Conservation (phyloP, 1,140 invertebrate species). For the Cydia amplana region DNA sequence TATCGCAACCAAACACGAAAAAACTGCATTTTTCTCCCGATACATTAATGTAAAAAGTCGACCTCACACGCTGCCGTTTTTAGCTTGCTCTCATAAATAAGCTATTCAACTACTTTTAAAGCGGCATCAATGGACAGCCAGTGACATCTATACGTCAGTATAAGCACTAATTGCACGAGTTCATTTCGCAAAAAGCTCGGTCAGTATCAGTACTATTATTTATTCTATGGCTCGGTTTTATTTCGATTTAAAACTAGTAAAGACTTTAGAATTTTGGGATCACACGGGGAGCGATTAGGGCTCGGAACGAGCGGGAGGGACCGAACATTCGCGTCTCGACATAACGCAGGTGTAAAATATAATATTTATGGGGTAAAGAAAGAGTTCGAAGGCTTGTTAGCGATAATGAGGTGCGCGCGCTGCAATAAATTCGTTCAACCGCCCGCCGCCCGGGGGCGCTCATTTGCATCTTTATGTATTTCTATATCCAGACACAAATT, state of each 20-base stretch:
- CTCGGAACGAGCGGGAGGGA: neutral
- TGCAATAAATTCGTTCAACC: conserved; percentile 70
- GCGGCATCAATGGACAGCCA: conserved; percentile 1
- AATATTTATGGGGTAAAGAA: conserved; percentile 77
- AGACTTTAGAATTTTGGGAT: conserved; percentile 4
- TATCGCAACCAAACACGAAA: neutral
- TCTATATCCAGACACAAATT: conserved; percentile 49
- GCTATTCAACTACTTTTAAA: conserved; percentile 16
- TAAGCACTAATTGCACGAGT: neutral
- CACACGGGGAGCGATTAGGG: conserved; percentile 18
- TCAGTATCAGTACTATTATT: too few species aligned
- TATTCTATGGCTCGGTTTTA: neutral
- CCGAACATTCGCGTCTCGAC: conserved; percentile 38
- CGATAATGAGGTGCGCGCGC: conserved; percentile 75
- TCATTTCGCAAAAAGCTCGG: conserved; percentile 6
- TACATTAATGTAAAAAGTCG: conserved; percentile 10
- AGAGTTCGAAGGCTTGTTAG: conserved; percentile 74
- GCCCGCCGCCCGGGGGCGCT: conserved; percentile 68
- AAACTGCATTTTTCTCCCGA: neutral
- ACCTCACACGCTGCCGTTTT: conserved; percentile 2
- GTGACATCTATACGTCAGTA: conserved; percentile 6
- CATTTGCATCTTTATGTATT: conserved; percentile 75
- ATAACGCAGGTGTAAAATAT: conserved; percentile 76
- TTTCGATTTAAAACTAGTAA: neutral
- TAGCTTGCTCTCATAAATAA: conserved; percentile 19